A percentile compares a stretch with the other conserved stretches of the same genome.
These are phyloP conservation scores for Theodoxus fluviatilis DNA, from an alignment of 2,888 invertebrate genomes.

Conservation along the genomic window DNA sequence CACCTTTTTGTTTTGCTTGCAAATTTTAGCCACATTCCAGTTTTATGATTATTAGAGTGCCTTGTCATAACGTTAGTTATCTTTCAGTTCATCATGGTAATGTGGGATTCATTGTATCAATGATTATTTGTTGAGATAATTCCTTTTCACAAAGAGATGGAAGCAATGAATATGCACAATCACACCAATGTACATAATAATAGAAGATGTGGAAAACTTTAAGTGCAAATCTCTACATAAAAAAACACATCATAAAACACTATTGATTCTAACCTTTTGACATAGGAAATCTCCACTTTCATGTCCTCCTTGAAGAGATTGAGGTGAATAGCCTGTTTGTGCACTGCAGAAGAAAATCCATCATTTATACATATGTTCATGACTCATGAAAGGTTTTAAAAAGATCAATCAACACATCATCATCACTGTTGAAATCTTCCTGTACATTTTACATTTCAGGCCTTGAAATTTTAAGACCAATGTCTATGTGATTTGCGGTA, in stretches of 20 bases:
- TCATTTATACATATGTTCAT: background rate
- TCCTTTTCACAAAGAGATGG: too few species aligned
- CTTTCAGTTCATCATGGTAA: too few species aligned
- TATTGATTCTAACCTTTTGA: slow-evolving; percentile 70
- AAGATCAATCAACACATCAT: background rate
- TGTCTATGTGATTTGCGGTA: too few species aligned
- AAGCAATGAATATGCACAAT: background rate
- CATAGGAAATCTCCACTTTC: slow-evolving; percentile 86
- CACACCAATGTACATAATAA: background rate
- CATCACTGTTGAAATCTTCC: background rate
- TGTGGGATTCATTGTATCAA: too few species aligned
- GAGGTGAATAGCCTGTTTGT: slow-evolving; percentile 65
- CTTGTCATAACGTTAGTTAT: too few species aligned
- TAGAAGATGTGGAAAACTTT: background rate
- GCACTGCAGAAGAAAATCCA: slow-evolving; percentile 48
- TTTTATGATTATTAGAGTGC: too few species aligned
- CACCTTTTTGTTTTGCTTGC: slow-evolving; percentile 24
- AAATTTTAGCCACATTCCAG: too few species aligned
- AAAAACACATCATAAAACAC: background rate
- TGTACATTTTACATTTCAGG: background rate
- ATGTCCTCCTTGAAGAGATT: slow-evolving; percentile 78
- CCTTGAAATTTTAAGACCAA: too few species aligned
- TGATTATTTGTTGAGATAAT: too few species aligned
- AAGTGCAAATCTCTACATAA: too few species aligned
- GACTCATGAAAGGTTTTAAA: background rate